phyloP scores from a whole-genome alignment of 2,113 vertebrate genomes.

The Varanus komodoensis region DNA sequence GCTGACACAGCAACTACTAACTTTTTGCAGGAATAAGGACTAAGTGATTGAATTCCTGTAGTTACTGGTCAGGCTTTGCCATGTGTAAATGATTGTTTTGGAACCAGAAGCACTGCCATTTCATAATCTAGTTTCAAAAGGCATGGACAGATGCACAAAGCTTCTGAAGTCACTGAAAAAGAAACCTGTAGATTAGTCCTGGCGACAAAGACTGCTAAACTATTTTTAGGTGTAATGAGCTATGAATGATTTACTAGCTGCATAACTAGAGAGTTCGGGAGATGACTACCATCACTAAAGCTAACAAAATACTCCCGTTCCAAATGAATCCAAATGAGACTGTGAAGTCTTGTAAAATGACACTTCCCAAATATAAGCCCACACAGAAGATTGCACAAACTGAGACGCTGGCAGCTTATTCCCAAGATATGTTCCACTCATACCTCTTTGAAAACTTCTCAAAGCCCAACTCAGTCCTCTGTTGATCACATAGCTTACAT shows the following conservation, averaged over 20 bases:
- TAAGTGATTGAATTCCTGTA: neutral
- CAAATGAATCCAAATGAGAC: neutral
- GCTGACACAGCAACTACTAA: neutral
- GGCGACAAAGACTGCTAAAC: constrained; percentile 6
- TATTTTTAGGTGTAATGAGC: constrained; percentile 21
- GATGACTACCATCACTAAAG: constrained; percentile 3
- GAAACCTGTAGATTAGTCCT: neutral
- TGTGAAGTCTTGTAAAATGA: constrained; percentile 7
- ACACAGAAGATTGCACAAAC: neutral
- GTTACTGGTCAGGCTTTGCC: neutral
- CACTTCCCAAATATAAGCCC: neutral
- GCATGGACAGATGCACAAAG: neutral
- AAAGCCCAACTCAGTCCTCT: neutral
- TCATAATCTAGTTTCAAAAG: neutral
- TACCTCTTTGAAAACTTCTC: neutral
- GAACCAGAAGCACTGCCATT: neutral
- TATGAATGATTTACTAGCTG: constrained; percentile 11
- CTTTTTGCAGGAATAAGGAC: neutral
- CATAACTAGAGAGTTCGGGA: constrained; percentile 14
- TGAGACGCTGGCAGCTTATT: neutral
- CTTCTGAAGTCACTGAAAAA: constrained; percentile 20
- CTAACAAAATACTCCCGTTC: neutral
- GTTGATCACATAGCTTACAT: constrained; percentile 2
- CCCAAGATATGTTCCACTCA: neutral
- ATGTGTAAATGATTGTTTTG: neutral